Evolutionary conservation across 2,797 vertebrate genomes (phyloP), one percentile per base, ranked within the genome.

Genomic region (Ceryle rudis): DNA sequence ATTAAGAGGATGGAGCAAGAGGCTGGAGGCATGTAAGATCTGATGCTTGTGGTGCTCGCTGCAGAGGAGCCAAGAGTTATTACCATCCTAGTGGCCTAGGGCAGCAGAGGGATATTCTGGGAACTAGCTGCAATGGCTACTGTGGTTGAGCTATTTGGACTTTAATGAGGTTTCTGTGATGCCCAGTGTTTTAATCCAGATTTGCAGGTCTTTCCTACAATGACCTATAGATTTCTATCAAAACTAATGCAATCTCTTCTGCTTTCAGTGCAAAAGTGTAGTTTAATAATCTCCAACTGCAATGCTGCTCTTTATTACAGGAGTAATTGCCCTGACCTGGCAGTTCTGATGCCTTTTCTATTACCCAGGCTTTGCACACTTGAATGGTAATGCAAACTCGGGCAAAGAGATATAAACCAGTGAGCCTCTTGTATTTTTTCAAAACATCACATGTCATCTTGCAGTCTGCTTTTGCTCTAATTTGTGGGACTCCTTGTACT

Each of bases 401-500:
- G 75, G 47, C 71, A 85, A 54, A 94, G 71, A 92, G 54, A 25
- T 44, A 55, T 3, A 89, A 94, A 89, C 41, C 58, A 61, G 21
- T 18, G 70, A 80, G 37, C 3, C 10, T 87, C 84, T 80, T 65
- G 44, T 11, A 51, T 41, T 87, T 93, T 91, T 89, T 42, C 35
- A 49, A 57, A 85, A 72, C 61, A 69, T 89, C 79, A 37, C 81
- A 64, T 55, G 72, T 42, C 81, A 78, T 87, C 79, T 81, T 74
- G 41, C 42, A 79, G 37, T 71, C 81, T 84, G 67, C 37, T 89
- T 91, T 87, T 88, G 29, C 72, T 83, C 57, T 83, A 25, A 85
- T 95, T 51, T 86, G 39, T 74, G 37, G 52, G n/a, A 75, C 61
- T 81, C 17, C 89, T 69, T 83, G 72, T 95, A 46, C 82, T 81